Evolutionary conservation across 1,140 invertebrate species (phyloP).

Genomic region (Penaeus japonicus): DNA sequence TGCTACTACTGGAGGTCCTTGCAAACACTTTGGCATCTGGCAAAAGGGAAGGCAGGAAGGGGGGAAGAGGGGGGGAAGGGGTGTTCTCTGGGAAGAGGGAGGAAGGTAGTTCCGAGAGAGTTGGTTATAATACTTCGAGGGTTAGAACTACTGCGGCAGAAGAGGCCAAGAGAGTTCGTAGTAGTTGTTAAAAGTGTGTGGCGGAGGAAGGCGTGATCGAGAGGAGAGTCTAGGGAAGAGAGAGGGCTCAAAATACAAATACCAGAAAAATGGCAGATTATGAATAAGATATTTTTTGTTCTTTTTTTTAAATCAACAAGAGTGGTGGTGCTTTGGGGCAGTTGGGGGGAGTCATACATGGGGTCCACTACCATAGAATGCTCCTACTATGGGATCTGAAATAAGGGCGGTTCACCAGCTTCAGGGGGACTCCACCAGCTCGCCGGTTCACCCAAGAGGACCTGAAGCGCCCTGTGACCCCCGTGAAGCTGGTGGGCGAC

Average conservation of each 20-base stretch:
- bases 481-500: conserved; percentile 40
- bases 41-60: conserved; percentile 36
- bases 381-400: conserved; percentile 42
- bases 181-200: conserved; percentile 19
- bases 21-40: conserved; percentile 44
- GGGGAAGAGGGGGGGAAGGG: too few species aligned
- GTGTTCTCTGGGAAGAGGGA: not conserved
- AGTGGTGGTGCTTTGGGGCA: conserved; percentile 34
- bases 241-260: too few species aligned
- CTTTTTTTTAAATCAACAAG: conserved; percentile 27
- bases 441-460: conserved; percentile 15
- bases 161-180: conserved; percentile 33
- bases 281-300: too few species aligned
- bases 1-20: conserved; percentile 37
- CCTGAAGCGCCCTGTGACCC: conserved; percentile 29
- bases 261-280: too few species aligned
- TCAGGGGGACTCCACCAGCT: conserved; percentile 21
- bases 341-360: conserved; percentile 41
- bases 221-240: too few species aligned
- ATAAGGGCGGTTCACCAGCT: conserved; percentile 35
- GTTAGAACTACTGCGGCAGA: conserved; percentile 40
- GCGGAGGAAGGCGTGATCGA: conserved; percentile 22
- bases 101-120: conserved; percentile 32
- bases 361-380: conserved; percentile 50
- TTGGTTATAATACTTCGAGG: conserved; percentile 47